Evolutionary conservation across 2,113 vertebrate genomes (phyloP), one percentile per base, ranked within the genome.

Genomic region (Rousettus leschenaultii): DNA sequence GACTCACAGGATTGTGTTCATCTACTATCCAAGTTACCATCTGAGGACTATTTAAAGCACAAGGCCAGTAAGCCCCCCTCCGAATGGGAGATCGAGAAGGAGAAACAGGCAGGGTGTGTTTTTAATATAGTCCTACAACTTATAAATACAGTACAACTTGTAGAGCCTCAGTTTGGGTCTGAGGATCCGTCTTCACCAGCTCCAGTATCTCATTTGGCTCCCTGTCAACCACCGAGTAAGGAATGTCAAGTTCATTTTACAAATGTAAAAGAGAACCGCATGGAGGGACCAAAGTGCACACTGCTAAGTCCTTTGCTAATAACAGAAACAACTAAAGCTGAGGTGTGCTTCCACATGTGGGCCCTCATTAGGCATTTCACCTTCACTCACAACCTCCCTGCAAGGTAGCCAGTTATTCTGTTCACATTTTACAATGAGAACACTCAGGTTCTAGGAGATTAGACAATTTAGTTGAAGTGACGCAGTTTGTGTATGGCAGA

Each of bases 21-120:
- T 96, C 95, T 74, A 73, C 97, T 57, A 63, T 86, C 94, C 96
- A 84, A 77, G 95, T 95, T 92, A 97, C 96, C 95, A 92, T 91
- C 91, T 6, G 66, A 96, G 91, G 53, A 98, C 95, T 98, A 98
- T 98, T 98, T 98, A 98, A 97, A 98, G 98, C 12, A 74, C 18
- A 9, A 89, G 91, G 38, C 93, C 74, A 61, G 90, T 88, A 55
- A 85, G 94, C 48, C 78, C 75, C 89, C 70, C 97, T 97, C 75
- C 89, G 87, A 92, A 94, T 6, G 33, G 43, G 80, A 93, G 97
- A 71, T 55, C 15, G 0, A 55, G 0, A 33, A 71, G 63, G 86
- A 89, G 94, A 98, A 97, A 65, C 7, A 6, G 40, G 88, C 71
- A 65, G 48, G 28, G 1, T 6, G 24, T 84, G 53, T 70, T 91